Evolutionary conservation across 2,113 vertebrate species (phyloP).

Genomic region (Orientallactaga bullata): DNA sequence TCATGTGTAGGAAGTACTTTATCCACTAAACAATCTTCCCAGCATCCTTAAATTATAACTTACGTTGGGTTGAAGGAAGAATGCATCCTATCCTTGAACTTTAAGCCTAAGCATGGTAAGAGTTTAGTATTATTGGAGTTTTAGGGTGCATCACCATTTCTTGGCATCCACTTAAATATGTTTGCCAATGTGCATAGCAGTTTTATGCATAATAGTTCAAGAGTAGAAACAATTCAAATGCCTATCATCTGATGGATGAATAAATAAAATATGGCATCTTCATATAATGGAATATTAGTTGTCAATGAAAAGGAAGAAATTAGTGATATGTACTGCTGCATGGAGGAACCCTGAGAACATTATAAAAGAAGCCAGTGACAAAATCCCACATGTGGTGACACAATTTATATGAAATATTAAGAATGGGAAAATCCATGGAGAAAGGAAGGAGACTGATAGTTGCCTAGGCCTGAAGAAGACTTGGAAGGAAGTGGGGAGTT

Average conservation of each 20-base stretch:
- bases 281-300: not conserved
- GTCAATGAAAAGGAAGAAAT: not conserved
- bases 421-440: not conserved
- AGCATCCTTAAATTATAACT: too few relatives aligned
- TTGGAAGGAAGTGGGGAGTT: not conserved
- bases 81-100: not conserved
- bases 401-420: slow-evolving; percentile 23
- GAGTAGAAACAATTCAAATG: not conserved
- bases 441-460: not conserved
- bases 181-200: not conserved
- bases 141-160: not conserved
- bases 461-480: not conserved
- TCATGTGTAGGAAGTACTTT: too few relatives aligned
- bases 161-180: not conserved
- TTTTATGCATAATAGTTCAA: not conserved
- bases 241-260: not conserved
- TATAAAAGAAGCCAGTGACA: not conserved
- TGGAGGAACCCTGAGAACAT: not conserved
- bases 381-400: not conserved
- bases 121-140: not conserved
- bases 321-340: not conserved
- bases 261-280: not conserved
- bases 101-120: not conserved
- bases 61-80: not conserved
- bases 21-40: too few relatives aligned